Base-by-base conservation (phyloP, 2,888 invertebrate species). In the Lasioglossum oenotherae region DNA sequence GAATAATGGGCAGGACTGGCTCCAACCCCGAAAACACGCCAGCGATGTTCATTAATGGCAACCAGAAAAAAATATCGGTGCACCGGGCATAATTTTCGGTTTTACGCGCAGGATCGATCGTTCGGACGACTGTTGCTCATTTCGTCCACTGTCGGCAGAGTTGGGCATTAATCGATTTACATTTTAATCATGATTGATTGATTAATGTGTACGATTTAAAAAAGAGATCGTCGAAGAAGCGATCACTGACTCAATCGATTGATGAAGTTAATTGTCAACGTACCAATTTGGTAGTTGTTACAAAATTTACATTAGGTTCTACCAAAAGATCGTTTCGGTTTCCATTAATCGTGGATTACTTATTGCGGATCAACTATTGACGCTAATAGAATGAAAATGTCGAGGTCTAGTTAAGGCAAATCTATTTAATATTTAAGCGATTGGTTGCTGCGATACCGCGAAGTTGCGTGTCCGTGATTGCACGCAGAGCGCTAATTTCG, bases 1-100 rank as follows among this genome's bases (percentile, higher is more conserved):
- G 83, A 84, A 82, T 84, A 84, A 84, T 74, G 44, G 82, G 60
- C 16, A n/a, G 53, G 27, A 38, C 73, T 27, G 69, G 49, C 46
- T 12, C 38, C 69, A 35, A 27, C 73, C 44, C 12, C 64, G 44
- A 77, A 81, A 73, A 64, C 16, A 16, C 38, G 46, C 16, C 53
- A 23, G 10, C 44, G 74, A n/a, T 69, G 83, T 82, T 77, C 83
- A 49, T 84, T 77, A 77, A 73, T n/a, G 72, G 49, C 35, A 16
- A 35, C 38, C 19, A 14, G 16, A 57, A 71, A 53, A 53, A 53
- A 64, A 76, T 67, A 31, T 2, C 14, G 64, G 31, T 46, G 46
- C 14, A 38, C 19, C 35, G 2, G 23, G 23, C 38, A 69, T 69
- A 69, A 69, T 69, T 69, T 69, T 38, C 23, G 19, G 35, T 67